Conservation (phyloP, 2,113 vertebrate genomes). For the Limnothrissa miodon region DNA sequence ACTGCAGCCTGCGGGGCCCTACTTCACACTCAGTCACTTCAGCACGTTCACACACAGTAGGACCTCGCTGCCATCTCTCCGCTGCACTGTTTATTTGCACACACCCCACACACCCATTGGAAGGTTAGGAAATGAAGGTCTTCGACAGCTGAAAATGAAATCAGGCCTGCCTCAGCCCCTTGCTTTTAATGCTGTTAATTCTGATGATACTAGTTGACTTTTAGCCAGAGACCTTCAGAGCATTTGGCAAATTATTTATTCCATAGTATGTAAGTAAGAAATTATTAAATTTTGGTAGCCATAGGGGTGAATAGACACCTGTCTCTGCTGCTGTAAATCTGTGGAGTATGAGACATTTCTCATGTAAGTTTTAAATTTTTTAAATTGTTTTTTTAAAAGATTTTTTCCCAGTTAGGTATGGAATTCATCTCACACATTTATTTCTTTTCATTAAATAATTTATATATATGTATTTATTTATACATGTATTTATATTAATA, state of each 20-base stretch:
- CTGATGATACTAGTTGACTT: not conserved
- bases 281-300: not conserved
- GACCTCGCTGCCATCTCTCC: constrained; percentile 27
- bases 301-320: not conserved
- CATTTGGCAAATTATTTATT: not conserved
- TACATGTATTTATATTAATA: too few relatives aligned
- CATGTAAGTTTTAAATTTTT: not conserved
- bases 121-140: not conserved
- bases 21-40: constrained; percentile 39
- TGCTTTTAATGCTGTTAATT: not conserved
- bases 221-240: not conserved
- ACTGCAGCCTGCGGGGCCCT: constrained; percentile 42
- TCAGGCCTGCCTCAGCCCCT: not conserved
- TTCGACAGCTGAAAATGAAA: not conserved
- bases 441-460: too few relatives aligned
- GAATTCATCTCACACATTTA: too few relatives aligned
- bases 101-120: constrained; percentile 15
- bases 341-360: not conserved
- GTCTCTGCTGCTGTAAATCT: not conserved
- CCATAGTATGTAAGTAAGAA: not conserved
- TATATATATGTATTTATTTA: too few relatives aligned
- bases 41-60: constrained; percentile 33
- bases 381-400: too few relatives aligned
- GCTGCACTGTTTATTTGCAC: constrained; percentile 18
- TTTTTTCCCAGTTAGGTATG: not conserved